Evolutionary conservation across 2,113 vertebrate genomes (phyloP).

Genomic region (Oreochromis niloticus): DNA sequence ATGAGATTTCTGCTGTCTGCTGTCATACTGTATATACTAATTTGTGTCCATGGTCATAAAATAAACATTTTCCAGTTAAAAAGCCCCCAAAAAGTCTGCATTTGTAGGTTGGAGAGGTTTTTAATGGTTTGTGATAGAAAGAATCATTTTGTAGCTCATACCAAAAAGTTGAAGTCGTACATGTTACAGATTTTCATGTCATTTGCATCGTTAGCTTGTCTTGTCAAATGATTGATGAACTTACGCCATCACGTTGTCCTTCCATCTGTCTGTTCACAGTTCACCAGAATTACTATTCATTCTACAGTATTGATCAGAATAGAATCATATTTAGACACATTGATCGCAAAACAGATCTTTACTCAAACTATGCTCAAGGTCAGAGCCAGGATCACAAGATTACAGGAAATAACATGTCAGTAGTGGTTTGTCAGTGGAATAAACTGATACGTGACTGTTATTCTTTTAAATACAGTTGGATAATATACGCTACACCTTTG

Average conservation of each 20-base stretch:
- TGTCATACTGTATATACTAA: not conserved
- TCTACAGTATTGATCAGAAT: not conserved
- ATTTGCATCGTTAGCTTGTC: not conserved
- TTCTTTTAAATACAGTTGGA: not conserved
- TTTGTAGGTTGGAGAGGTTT: fast-evolving
- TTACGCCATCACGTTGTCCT: fast-evolving
- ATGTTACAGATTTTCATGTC: not conserved
- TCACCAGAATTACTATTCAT: not conserved
- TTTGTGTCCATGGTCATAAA: not conserved
- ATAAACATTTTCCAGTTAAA: not conserved
- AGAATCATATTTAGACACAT: not conserved
- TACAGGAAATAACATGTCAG: not conserved
- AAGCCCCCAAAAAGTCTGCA: not conserved
- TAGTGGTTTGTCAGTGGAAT: not conserved
- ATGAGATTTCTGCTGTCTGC: not conserved
- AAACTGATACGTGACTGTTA: not conserved
- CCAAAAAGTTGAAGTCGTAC: not conserved
- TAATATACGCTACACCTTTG: not conserved
- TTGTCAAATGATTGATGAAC: not conserved
- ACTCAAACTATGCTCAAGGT: not conserved
- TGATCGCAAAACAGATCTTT: not conserved
- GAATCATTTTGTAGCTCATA: not conserved
- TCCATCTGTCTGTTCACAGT: not conserved
- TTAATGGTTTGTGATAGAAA: not conserved
- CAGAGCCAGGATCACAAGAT: not conserved